Evolutionary conservation across 2,113 vertebrate genomes (phyloP), one percentile per base, ranked within the genome.

Genomic region (Formicarius rufipectus): DNA sequence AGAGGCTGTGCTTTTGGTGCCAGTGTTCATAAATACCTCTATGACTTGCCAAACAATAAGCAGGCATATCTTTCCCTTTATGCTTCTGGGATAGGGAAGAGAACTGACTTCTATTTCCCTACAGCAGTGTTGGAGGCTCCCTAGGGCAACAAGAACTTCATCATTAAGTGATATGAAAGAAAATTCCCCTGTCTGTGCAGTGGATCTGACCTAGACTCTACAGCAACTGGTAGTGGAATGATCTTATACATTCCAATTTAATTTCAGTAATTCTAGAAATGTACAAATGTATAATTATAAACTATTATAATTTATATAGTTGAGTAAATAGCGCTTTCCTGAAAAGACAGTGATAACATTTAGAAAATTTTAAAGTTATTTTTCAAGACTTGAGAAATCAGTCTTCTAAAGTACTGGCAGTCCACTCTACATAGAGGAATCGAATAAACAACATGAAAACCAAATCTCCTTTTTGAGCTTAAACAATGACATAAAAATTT

Each of bases 391-490:
- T 71, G 19, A 86, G 45, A 93, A 90, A 71, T 31, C 11, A 4
- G 2, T 28, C 47, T 59, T 59, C 40, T 64, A 15, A 82, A 74
- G 55, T 53, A 62, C 6, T 47, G 23, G n/a, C 25, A 73, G 22
- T 24, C 20, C 8, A 37, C 35, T 68, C 49, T 14, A 44, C 0
- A 10, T 0, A 62, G 37, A 68, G 3, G 12, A 89, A 69, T 0
- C 49, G 33, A 88, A 73, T 37, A 73, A 94, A 69, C 2, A 35
- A 49, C 19, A 75, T 20, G 3, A 87, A 52, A 84, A 18, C 1
- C 7, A 76, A 69, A 28, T 44, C 35, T 47, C 60, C 66, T 35
- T 78, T 69, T 77, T 28, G 25, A 63, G 30, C 59, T 64, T 64
- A 63, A 92, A 67, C 52, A 87, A 77, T 17, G 17, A 74, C 84